Evolutionary conservation across 64 coral and sea anemone genomes (phyloP).

Genomic region (Exaiptasia diaphana): DNA sequence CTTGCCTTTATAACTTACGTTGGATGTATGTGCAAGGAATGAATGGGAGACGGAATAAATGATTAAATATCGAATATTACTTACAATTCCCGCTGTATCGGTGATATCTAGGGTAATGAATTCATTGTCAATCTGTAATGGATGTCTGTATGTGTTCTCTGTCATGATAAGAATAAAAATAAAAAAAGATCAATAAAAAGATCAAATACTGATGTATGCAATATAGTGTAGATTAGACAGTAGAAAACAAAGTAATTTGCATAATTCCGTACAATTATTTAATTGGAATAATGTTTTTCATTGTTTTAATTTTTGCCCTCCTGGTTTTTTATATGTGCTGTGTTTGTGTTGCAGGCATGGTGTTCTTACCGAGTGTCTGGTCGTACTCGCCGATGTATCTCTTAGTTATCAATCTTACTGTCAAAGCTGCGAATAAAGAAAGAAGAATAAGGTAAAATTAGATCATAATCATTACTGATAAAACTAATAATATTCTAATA

Average conservation of each 20-base stretch:
- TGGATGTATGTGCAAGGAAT: no score
- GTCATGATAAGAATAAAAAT: no score
- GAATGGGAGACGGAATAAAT: no score
- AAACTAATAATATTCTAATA: no score
- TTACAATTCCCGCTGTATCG: conserved; percentile 51
- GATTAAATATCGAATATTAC: neutral
- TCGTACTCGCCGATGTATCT: conserved; percentile 68
- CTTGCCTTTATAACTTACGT: no score
- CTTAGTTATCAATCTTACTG: conserved; percentile 40
- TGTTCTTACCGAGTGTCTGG: conserved; percentile 42
- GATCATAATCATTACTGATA: no score
- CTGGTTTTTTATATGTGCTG: neutral
- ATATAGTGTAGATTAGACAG: neutral
- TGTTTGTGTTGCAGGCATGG: neutral
- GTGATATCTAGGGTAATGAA: conserved; percentile 60
- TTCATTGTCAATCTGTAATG: conserved; percentile 59
- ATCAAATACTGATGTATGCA: neutral
- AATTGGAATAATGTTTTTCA: no score
- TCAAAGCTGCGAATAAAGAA: conserved; percentile 28
- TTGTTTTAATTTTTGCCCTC: no score
- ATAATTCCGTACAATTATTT: no score
- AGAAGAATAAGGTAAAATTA: no score
- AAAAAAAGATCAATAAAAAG: neutral
- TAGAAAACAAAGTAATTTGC: neutral
- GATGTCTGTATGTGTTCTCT: conserved; percentile 81